Percentiles rank a stretch among this genome's conserved stretches.
phyloP scores from a whole-genome alignment of 2,113 vertebrate species.

The Osmerus mordax region DNA sequence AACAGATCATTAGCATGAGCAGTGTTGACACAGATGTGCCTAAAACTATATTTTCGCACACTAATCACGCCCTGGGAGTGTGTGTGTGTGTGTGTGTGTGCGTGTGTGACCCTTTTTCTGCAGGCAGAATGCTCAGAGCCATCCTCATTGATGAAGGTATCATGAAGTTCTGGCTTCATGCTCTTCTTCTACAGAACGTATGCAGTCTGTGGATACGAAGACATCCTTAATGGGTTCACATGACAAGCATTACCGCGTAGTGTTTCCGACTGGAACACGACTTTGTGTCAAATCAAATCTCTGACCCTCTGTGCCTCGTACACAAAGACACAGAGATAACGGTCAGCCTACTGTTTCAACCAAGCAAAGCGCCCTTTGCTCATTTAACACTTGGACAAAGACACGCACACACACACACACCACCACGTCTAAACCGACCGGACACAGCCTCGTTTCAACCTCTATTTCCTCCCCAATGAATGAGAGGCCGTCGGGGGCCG shows the following conservation, averaged over 20 bases:
- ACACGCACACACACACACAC: not conserved
- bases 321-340: too few relatives aligned
- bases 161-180: not conserved
- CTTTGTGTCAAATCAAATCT: too few relatives aligned
- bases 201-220: too few relatives aligned
- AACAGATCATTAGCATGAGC: not conserved
- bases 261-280: too few relatives aligned
- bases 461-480: slow-evolving; percentile 43
- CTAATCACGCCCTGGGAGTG: not conserved
- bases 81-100: not conserved
- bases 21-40: not conserved
- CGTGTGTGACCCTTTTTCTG: not conserved
- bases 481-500: slow-evolving; percentile 9
- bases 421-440: slow-evolving; percentile 26
- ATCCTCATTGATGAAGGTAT: not conserved
- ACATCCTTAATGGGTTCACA: too few relatives aligned
- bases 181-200: not conserved
- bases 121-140: not conserved
- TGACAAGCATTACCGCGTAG: too few relatives aligned
- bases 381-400: not conserved
- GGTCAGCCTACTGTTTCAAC: too few relatives aligned
- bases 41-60: not conserved
- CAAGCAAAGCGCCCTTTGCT: not conserved
- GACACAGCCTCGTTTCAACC: slow-evolving; percentile 39
- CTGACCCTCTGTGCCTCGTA: too few relatives aligned